Evolutionary conservation across 2,888 invertebrate genomes (phyloP).

Genomic region (Drosophila nigricruria): DNA sequence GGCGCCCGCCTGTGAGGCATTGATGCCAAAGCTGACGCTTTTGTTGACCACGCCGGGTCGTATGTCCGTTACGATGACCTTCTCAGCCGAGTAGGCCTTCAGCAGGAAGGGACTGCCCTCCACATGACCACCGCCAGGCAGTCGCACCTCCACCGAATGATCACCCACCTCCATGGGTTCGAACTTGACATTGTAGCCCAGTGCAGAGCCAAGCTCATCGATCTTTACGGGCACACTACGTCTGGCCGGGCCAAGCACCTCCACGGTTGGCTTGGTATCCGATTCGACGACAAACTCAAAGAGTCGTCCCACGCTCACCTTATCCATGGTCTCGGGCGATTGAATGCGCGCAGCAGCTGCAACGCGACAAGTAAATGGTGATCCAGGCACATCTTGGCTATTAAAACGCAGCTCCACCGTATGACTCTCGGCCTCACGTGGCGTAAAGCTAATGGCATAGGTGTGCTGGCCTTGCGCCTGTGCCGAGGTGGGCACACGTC

Average conservation of each 20-base stretch:
- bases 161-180: slow-evolving; percentile 96
- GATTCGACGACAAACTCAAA: slow-evolving; percentile 95
- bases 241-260: slow-evolving; percentile 91
- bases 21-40: slow-evolving; percentile 97
- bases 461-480: slow-evolving; percentile 98
- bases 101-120: slow-evolving; percentile 98
- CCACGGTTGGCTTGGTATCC: slow-evolving; percentile 92
- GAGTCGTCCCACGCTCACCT: slow-evolving; percentile 93
- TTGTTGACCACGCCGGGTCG: slow-evolving; percentile 95
- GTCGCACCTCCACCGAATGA: slow-evolving; percentile 93
- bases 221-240: slow-evolving; percentile 89
- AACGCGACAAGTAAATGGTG: slow-evolving; percentile 86
- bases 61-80: slow-evolving; percentile 97
- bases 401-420: slow-evolving; percentile 98
- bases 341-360: slow-evolving; percentile 94
- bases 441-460: slow-evolving; percentile 98
- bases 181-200: slow-evolving; percentile 88
- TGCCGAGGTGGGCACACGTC: slow-evolving; percentile 97
- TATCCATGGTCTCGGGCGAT: slow-evolving; percentile 93
- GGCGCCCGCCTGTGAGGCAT: slow-evolving; percentile 93
- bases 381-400: slow-evolving; percentile 96
- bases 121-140: slow-evolving; percentile 91
- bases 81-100: slow-evolving; percentile 97
- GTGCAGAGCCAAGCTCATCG: slow-evolving; percentile 72
- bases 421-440: slow-evolving; percentile 95